Conservation (phyloP, 1,140 invertebrate species). For the Cydia fagiglandana region DNA sequence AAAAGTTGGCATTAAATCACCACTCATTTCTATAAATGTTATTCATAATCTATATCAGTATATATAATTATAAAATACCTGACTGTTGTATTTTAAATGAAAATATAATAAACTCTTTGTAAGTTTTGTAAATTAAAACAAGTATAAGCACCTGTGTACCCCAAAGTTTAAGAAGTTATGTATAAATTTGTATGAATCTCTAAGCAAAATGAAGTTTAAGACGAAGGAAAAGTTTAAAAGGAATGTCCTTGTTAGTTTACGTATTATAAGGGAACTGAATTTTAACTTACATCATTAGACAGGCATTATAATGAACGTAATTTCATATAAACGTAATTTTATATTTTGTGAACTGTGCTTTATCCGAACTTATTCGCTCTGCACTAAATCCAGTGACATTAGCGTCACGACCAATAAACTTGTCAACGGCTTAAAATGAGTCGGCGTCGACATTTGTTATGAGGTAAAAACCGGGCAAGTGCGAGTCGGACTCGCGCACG, state of each 20-base stretch:
- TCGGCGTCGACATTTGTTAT: background rate
- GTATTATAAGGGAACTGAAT: background rate
- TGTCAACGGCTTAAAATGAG: background rate
- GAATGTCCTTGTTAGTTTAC: background rate
- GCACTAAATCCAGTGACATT: background rate
- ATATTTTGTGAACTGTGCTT: background rate
- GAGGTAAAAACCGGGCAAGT: too few species aligned
- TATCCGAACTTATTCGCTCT: background rate
- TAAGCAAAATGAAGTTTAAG: background rate
- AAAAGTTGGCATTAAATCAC: too few species aligned
- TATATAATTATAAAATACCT: too few species aligned
- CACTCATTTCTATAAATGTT: too few species aligned
- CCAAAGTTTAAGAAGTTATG: background rate
- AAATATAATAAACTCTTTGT: background rate
- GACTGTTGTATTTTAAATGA: background rate
- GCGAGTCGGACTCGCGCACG: too few species aligned
- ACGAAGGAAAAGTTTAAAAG: background rate
- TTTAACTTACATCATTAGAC: background rate
- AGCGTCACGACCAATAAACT: conserved; percentile 7
- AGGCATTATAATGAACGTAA: too few species aligned
- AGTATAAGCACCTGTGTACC: background rate
- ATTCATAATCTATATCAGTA: too few species aligned
- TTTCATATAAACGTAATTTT: background rate
- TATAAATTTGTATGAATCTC: background rate
- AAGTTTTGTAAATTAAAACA: background rate